Conservation (phyloP, 2,113 vertebrate species). For the Myodes glareolus region DNA sequence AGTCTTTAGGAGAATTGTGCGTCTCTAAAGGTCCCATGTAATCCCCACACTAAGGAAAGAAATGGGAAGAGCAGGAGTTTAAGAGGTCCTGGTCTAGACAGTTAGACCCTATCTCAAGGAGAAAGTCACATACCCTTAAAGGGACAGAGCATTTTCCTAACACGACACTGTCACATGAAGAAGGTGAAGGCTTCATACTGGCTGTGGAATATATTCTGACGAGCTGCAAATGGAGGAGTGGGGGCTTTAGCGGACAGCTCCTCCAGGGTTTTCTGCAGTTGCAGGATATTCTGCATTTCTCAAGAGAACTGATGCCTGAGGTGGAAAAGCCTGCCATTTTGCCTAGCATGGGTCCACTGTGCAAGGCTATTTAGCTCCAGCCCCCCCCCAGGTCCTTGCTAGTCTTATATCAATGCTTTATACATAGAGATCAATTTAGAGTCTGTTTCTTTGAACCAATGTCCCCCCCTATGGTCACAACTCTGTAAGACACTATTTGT, state of each 20-base stretch:
- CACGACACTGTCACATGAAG: background rate
- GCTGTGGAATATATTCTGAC: fast-evolving
- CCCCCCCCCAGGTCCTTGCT: background rate
- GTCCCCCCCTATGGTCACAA: too few species aligned
- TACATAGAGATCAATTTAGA: background rate
- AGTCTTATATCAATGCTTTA: background rate
- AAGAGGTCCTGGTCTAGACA: background rate
- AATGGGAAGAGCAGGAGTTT: background rate
- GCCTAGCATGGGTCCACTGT: background rate
- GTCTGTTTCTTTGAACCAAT: background rate
- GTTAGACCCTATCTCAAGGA: background rate
- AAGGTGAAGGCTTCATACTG: background rate
- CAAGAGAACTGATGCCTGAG: background rate
- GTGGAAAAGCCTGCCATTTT: background rate
- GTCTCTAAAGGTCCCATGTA: background rate
- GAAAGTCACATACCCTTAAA: background rate
- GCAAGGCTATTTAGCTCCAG: background rate
- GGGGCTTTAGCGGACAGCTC: background rate
- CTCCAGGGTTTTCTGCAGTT: background rate
- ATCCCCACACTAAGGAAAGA: background rate
- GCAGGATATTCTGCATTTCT: background rate
- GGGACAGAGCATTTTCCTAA: background rate
- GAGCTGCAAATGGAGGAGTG: too few species aligned
- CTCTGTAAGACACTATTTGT: background rate
- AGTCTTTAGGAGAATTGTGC: background rate